These are phyloP conservation scores for Takifugu flavidus DNA, from an alignment of 2,113 vertebrate species.

Conservation along the genomic window DNA sequence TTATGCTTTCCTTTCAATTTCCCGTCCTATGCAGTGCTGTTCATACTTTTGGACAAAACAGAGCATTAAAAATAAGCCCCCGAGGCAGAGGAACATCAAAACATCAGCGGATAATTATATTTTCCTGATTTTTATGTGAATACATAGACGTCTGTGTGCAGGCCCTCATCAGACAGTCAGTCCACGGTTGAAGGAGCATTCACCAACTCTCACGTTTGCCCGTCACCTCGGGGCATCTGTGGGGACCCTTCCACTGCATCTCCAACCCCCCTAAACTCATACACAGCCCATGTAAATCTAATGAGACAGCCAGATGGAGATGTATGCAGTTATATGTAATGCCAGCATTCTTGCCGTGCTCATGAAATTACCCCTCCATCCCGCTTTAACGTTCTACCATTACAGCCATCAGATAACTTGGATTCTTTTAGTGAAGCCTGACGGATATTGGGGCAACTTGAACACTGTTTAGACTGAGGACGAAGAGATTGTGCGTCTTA, in stretches of 20 bases:
- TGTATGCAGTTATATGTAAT: neutral
- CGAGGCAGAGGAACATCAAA: conserved; percentile 38
- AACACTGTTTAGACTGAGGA: neutral
- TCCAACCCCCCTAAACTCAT: conserved; percentile 11
- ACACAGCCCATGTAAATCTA: neutral
- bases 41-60: conserved; percentile 22
- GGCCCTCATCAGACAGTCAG: conserved; percentile 46
- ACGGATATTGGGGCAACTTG: neutral
- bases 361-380: too few species aligned
- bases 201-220: conserved; percentile 39
- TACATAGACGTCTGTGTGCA: conserved; percentile 15
- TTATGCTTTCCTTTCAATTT: conserved; percentile 11
- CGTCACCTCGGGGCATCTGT: conserved; percentile 49
- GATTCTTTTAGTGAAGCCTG: too few species aligned
- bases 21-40: neutral
- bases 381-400: too few species aligned
- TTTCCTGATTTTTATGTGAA: conserved; percentile 33
- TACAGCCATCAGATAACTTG: too few species aligned
- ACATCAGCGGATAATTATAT: conserved; percentile 44
- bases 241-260: conserved; percentile 21
- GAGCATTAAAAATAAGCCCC: conserved; percentile 38
- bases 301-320: neutral
- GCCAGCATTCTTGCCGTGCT: too few species aligned
- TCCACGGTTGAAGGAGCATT: conserved; percentile 53
- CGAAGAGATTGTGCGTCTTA: conserved; percentile 47